Evolutionary conservation across 2,797 vertebrate genomes (phyloP).

Genomic region (Chelon labrosus): DNA sequence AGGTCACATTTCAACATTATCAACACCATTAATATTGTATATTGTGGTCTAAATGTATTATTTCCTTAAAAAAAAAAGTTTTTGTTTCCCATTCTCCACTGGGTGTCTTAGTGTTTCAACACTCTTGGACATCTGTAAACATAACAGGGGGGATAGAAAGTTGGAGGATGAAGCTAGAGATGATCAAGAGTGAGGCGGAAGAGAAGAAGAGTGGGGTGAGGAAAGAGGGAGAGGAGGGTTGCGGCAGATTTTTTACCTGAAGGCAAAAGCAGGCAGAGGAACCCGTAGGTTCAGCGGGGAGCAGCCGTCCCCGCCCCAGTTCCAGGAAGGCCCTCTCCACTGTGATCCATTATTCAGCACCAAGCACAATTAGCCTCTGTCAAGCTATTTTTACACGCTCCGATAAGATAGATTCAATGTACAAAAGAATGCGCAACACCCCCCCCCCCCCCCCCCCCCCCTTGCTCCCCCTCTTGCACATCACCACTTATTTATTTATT

Average conservation of each 20-base stretch:
- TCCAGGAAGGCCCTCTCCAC: conserved; percentile 85
- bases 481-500: conserved; percentile 85
- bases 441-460: conserved; percentile 7
- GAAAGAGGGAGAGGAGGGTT: neutral
- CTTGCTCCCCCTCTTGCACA: conserved; percentile 39
- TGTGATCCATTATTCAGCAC: conserved; percentile 87
- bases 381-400: conserved; percentile 82
- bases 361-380: conserved; percentile 85
- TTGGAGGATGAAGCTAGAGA: conserved; percentile 27
- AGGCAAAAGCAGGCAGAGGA: conserved; percentile 82
- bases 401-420: conserved; percentile 83
- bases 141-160: conserved; percentile 11
- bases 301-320: conserved; percentile 70
- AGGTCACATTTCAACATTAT: neutral
- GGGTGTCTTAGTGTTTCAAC: conserved; percentile 5
- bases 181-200: conserved; percentile 34
- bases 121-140: conserved; percentile 14
- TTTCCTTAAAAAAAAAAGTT: neutral
- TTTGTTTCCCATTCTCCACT: neutral
- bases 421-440: conserved; percentile 75
- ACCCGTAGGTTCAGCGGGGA: conserved; percentile 80
- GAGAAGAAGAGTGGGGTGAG: neutral
- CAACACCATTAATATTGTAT: neutral
- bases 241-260: conserved; percentile 85
- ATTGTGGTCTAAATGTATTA: neutral